Evolutionary conservation across 2,113 vertebrate genomes (phyloP), one percentile per base, ranked within the genome.

Genomic region (Struthio camelus): DNA sequence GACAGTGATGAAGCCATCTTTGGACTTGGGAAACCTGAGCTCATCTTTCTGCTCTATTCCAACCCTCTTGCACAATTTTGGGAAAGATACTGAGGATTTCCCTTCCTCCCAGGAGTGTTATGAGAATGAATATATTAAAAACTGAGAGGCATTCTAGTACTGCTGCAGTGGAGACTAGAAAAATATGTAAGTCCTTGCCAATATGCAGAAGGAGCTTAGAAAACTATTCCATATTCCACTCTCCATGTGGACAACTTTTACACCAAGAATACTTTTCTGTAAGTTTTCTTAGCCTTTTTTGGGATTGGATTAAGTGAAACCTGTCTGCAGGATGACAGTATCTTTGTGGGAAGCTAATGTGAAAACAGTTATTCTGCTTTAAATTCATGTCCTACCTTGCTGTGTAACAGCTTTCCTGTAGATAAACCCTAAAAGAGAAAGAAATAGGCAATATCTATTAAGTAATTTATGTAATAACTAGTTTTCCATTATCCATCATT

Each of bases 381-480:
- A 84, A 90, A 90, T 79, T 78, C 46, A 27, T 23, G 4, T 79
- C 88, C 70, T 69, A 4, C 56, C 65, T 90, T 84, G 85, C 80
- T 89, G 82, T 93, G 80, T 73, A 92, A 86, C 34, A 83, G 65
- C 8, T 92, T 93, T 88, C 59, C 61, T 30, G 46, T 51, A 86
- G 90, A 78, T 38, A 81, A 94, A 75, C 25, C 59, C 25, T 9
- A n/a, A 50, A 78, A 56, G 23, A 40, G 14, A 50, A 66, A 69
- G 0, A 67, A 95, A 92, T 19, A 2, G n/a, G 38, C 64, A 87
- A 44, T 64, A 91, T 23, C 50, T 89, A 42, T 48, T 34, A 73
- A 91, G 69, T 34, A 56, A 75, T 83, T 85, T 77, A 64, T 69
- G 56, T 90, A 84, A 90, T 70, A 94, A 70, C 32, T 50, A 53